Base-by-base conservation (phyloP, 37 sponge, comb jelly and placozoan genomes). In the Tethya wilhelma region DNA sequence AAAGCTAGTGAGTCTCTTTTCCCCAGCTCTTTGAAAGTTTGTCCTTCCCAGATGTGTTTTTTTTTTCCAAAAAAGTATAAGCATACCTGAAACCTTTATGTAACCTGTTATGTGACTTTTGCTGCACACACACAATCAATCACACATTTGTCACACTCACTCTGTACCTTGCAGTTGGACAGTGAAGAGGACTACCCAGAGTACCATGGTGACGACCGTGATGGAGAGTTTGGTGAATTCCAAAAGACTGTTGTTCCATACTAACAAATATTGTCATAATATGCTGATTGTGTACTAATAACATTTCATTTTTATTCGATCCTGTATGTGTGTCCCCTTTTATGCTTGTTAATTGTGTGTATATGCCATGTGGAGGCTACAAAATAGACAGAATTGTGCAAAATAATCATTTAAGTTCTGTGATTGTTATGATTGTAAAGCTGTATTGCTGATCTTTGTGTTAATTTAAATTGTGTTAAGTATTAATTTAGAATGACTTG, bases 131-230 rank as follows among this genome's bases (percentile, higher is more conserved):
- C 25, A 38, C 20, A 19, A 30, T 30, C 4, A 20, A 25, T 36
- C 53, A 5, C 57, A 0, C 31, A 49, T 74, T 14, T 38, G 4
- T 64, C 45, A 1, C 44, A 19, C 17, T 20, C 20, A 20, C 65
- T 7, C 64, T 37, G 69, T 44, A 44, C 55, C 64, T 37, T 69
- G 1, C 42, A 91, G 91, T 63, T 91, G 49, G 87, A 91, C 39
- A 67, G 79, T 44, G 91, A 91, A 36, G 87, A 86, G 23, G 74
- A 60, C 29, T n/a, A n/a, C n/a, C n/a, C n/a, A n/a, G 79, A 53
- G 30, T 78, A 77, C 32, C 44, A 45, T 23, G 64, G 44, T 6
- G 75, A 73, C 0, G 73, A 53, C 1, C 58, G 70, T 22, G 70
- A 56, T 12, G 81, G 36, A 56, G 90, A 84, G 33, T 79, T 71